Percentiles rank a stretch among this genome's conserved stretches.
These are phyloP conservation scores for Drosophila atroscutellata DNA, from an alignment of 2,888 invertebrate genomes.

Conservation along the genomic window DNA sequence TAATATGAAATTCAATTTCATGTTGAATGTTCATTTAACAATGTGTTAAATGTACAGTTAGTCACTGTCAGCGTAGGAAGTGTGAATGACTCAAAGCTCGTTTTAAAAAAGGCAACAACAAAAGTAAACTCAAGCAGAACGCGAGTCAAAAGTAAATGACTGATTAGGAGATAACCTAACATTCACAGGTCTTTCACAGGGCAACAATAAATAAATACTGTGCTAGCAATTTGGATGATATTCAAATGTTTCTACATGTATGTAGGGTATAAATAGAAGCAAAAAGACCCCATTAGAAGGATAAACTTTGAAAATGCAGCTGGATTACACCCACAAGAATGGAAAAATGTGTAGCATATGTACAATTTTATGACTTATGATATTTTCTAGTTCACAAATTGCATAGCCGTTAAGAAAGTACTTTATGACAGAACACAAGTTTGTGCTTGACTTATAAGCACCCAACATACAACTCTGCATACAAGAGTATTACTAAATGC, in stretches of 20 bases:
- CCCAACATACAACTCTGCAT: neutral
- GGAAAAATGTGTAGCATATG: neutral
- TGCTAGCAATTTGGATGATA: neutral
- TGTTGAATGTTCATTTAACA: constrained; percentile 10
- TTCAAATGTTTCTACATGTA: neutral
- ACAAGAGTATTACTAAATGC: neutral
- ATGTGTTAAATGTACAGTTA: constrained; percentile 43
- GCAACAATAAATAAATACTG: neutral
- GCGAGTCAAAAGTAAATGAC: constrained; percentile 10
- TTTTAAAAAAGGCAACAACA: constrained; percentile 32
- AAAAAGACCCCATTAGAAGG: neutral
- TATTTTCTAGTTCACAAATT: neutral
- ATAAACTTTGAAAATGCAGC: neutral
- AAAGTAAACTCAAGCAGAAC: constrained; percentile 2
- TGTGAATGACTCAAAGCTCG: constrained; percentile 35
- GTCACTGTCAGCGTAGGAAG: constrained; percentile 23
- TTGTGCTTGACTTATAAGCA: neutral
- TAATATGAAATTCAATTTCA: constrained; percentile 42
- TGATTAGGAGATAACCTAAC: neutral
- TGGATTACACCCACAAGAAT: neutral
- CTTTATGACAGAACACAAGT: neutral
- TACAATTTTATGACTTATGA: neutral
- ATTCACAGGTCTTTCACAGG: neutral
- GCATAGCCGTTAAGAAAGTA: neutral
- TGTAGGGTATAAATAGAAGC: neutral